Evolutionary conservation across 2,888 invertebrate species (phyloP).

Genomic region (Anagyrus pseudococci): DNA sequence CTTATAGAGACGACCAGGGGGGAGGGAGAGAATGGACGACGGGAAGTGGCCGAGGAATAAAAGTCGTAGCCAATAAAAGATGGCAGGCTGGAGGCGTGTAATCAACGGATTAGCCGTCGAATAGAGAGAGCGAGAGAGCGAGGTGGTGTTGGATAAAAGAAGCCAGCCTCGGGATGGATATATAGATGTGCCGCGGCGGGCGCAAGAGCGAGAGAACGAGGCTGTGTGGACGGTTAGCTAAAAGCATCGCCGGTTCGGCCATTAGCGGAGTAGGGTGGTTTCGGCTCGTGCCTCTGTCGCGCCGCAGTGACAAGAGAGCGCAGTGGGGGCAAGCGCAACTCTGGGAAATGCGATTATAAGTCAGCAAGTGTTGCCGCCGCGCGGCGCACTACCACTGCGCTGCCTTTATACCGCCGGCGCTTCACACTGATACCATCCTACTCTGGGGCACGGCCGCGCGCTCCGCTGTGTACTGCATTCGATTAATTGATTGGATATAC

Average conservation of each 20-base stretch:
- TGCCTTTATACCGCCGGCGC: too few species aligned
- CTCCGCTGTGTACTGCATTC: too few species aligned
- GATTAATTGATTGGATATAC: conserved; percentile 57
- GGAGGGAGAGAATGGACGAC: too few species aligned
- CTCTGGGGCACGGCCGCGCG: too few species aligned
- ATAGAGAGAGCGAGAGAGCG: conserved; percentile 56
- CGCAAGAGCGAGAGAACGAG: conserved; percentile 20
- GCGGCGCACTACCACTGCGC: conserved; percentile 47
- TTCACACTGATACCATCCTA: too few species aligned
- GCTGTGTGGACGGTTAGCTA: conserved; percentile 58
- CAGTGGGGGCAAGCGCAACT: too few species aligned
- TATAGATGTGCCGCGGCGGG: conserved; percentile 45
- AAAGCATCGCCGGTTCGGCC: conserved; percentile 59
- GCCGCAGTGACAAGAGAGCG: conserved; percentile 31
- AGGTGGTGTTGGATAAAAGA: too few species aligned
- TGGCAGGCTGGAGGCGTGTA: conserved; percentile 59
- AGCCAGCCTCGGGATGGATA: too few species aligned
- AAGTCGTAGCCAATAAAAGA: conserved; percentile 58
- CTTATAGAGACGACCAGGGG: too few species aligned
- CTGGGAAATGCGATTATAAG: conserved; percentile 61
- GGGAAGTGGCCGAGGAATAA: too few species aligned
- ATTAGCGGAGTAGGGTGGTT: conserved; percentile 55
- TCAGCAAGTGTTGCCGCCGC: conserved; percentile 56
- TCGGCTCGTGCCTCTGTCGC: conserved; percentile 43
- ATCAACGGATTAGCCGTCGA: conserved; percentile 61